Conservation (phyloP, 2,888 invertebrate species). For the Drosophila nr. perissopoda region DNA sequence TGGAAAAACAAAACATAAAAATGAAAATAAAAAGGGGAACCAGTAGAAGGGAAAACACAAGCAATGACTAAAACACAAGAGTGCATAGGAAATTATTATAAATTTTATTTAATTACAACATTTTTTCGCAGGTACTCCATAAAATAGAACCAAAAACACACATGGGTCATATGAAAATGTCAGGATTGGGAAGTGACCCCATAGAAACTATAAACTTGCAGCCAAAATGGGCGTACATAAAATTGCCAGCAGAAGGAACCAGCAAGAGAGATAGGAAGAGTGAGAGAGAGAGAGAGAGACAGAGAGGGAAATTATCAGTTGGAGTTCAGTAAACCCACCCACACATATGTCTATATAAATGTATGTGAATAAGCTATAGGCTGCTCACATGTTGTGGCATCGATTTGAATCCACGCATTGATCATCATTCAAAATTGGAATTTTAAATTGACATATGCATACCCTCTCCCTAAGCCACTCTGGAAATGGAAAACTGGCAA, state of each 20-base stretch:
- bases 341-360: constrained; percentile 18
- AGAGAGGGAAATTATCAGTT: constrained; percentile 14
- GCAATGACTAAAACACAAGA: constrained; percentile 13
- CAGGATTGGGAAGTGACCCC: constrained; percentile 56
- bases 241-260: constrained; percentile 43
- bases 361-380: background rate
- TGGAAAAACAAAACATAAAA: constrained; percentile 31
- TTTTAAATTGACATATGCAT: constrained; percentile 55
- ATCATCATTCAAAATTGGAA: constrained; percentile 64
- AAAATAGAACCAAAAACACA: background rate
- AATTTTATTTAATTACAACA: constrained; percentile 76
- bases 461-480: background rate
- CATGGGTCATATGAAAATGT: constrained; percentile 68
- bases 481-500: background rate
- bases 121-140: constrained; percentile 30
- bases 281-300: constrained; percentile 1
- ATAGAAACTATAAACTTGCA: constrained; percentile 42
- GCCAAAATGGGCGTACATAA: constrained; percentile 59
- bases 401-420: constrained; percentile 39
- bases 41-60: constrained; percentile 6
- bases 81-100: constrained; percentile 72
- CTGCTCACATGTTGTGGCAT: background rate
- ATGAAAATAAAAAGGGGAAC: constrained; percentile 24
- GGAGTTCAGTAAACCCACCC: constrained; percentile 51
- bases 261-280: background rate